Evolutionary conservation across 2,113 vertebrate species (phyloP).

Genomic region (Beaufortia kweichowensis): DNA sequence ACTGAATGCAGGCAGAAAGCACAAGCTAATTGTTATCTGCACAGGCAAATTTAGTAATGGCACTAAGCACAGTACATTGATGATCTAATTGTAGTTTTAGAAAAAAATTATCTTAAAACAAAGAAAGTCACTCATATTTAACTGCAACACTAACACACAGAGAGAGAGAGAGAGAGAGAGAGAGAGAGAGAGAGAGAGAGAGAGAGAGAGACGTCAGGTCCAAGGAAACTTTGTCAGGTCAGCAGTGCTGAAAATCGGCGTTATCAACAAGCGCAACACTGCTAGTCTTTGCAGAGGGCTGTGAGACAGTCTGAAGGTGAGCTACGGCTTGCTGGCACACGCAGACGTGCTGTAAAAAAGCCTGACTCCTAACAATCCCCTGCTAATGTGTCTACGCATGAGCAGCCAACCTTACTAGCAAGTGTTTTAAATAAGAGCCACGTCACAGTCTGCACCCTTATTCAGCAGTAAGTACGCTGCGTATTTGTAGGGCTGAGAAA

Average conservation of each 20-base stretch:
- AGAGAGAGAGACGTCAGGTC: conserved; percentile 17
- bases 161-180: conserved; percentile 10
- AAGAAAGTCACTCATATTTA: background rate
- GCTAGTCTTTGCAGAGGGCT: conserved; percentile 34
- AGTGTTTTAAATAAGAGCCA: background rate
- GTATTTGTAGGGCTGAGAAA: too few relatives aligned
- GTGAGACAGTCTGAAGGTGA: conserved; percentile 19
- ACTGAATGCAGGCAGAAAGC: too few relatives aligned
- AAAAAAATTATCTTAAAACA: background rate
- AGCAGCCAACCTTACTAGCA: background rate
- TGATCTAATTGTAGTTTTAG: background rate
- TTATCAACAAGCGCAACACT: conserved; percentile 38
- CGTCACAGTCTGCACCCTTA: background rate
- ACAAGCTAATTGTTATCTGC: too few relatives aligned
- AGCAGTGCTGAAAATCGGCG: conserved; percentile 28
- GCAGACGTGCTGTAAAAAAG: conserved; percentile 11
- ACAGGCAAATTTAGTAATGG: too few relatives aligned
- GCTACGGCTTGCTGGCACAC: conserved; percentile 13
- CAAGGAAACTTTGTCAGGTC: conserved; percentile 27
- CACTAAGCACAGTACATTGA: too few relatives aligned
- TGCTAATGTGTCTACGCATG: background rate
- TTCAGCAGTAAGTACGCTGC: background rate
- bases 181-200: conserved; percentile 19
- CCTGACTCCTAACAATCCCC: background rate
- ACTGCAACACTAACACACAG: conserved; percentile 11